Evolutionary conservation across 2,797 vertebrate species (phyloP).

Genomic region (Notolepis coatsorum): DNA sequence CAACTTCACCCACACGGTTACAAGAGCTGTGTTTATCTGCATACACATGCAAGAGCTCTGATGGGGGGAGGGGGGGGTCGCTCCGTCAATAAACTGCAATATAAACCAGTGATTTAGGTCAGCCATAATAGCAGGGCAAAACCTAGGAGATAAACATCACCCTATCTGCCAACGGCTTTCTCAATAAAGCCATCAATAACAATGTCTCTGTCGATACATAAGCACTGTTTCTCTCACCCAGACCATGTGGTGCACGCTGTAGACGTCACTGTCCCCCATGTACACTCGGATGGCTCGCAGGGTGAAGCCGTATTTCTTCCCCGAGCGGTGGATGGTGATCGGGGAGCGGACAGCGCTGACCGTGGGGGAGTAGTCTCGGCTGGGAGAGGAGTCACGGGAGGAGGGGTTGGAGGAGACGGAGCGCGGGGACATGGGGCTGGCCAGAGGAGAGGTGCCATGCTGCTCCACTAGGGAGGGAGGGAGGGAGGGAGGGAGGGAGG

Average conservation of each 20-base stretch:
- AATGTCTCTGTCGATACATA: neutral
- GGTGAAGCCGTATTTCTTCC: slow-evolving; percentile 93
- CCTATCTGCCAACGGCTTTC: too few relatives aligned
- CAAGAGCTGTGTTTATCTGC: neutral
- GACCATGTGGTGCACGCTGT: slow-evolving; percentile 93
- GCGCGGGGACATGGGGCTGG: slow-evolving; percentile 92
- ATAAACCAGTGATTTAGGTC: neutral
- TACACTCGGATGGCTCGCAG: slow-evolving; percentile 92
- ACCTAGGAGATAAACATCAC: neutral
- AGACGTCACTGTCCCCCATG: slow-evolving; percentile 93
- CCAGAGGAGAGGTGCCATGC: slow-evolving; percentile 88
- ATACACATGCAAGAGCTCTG: neutral
- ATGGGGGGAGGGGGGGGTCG: too few relatives aligned
- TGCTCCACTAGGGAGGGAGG: slow-evolving; percentile 83
- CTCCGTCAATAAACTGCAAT: neutral
- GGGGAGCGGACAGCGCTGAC: slow-evolving; percentile 87
- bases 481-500: too few relatives aligned
- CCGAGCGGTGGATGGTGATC: slow-evolving; percentile 91
- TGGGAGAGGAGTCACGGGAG: slow-evolving; percentile 91
- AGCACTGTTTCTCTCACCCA: slow-evolving; percentile 84
- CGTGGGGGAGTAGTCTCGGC: slow-evolving; percentile 88
- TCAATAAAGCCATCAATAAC: neutral
- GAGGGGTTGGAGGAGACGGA: slow-evolving; percentile 91
- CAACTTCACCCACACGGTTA: neutral
- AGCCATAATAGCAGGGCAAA: neutral